Conservation (phyloP, 2,888 invertebrate species). For the Plebejus argus region DNA sequence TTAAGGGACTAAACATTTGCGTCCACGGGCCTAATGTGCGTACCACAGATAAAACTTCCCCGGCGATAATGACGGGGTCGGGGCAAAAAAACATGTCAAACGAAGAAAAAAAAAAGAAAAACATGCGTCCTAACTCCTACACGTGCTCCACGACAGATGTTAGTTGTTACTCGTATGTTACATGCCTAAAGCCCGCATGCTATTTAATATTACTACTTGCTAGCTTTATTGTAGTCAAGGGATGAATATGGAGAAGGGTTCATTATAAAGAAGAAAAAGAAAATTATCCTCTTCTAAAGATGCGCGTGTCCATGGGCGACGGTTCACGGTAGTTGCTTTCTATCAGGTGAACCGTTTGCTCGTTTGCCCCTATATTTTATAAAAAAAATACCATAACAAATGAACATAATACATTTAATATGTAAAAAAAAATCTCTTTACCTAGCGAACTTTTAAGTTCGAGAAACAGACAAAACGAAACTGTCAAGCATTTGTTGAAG, state of each 20-base stretch:
- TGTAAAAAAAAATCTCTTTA: too few species aligned
- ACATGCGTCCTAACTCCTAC: slow-evolving; percentile 39
- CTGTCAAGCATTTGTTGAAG: too few species aligned
- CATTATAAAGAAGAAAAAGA: background rate
- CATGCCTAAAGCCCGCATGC: slow-evolving; percentile 29
- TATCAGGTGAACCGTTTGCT: too few species aligned
- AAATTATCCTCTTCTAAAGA: background rate
- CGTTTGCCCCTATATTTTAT: too few species aligned
- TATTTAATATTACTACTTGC: background rate
- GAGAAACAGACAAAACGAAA: too few species aligned
- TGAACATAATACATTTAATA: too few species aligned
- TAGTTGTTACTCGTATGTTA: too few species aligned
- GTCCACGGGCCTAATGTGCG: slow-evolving; percentile 60
- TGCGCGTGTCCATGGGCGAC: too few species aligned
- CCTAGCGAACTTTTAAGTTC: too few species aligned
- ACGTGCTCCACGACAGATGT: slow-evolving; percentile 44
- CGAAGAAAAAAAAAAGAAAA: slow-evolving; percentile 6
- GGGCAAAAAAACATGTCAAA: slow-evolving; percentile 67
- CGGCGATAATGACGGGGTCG: slow-evolving; percentile 75
- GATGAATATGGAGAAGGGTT: background rate
- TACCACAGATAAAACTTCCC: slow-evolving; percentile 66
- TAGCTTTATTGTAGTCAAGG: background rate
- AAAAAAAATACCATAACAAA: too few species aligned
- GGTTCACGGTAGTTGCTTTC: too few species aligned
- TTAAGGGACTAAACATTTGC: background rate